Evolutionary conservation across 1,140 invertebrate genomes (phyloP), one percentile per base, ranked within the genome.

Genomic region (Potamilus streckersoni): DNA sequence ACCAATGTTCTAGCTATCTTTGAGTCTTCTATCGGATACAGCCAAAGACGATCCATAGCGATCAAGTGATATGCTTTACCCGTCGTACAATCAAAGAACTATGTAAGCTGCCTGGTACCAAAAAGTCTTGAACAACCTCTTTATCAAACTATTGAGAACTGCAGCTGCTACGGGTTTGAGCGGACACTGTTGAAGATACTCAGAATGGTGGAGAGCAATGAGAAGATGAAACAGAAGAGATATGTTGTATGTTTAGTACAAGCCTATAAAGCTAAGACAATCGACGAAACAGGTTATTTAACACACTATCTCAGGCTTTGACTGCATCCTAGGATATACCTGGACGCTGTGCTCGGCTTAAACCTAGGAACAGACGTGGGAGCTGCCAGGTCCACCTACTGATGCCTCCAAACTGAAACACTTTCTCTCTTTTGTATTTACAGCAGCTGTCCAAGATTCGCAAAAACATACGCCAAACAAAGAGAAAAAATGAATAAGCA

Each of bases 1-100:
- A 73, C 74, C 57, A 80, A 74, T 38, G 66, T 70, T n/a, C 55
- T 64, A 57, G 67, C 61, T 0, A 31, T 76, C 15, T 64, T 79
- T 27, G 27, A 31, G 2, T 31, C 27, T 31, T 31, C 27, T 31
- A 31, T 31, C 64, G 8, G 68, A 57, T 62, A 68, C 55, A 74
- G 78, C 59, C 74, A 5, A 0, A 20, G 17, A n/a, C 62, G 15
- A 20, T 72, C 11, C 74, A 79, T 60, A 60, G 69, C 27, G 78
- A 79, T 68, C 74, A 79, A 77, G 74, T 70, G 17, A 17, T 56
- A 5, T 67, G 76, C 58, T 64, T 63, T 56, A 19, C 23, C 2
- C 2, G 61, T 31, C 27, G 49, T 19, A 19, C 27, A 16, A 69
- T 69, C 13, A 11, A n/a, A 14, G 68, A 69, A 23, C 57, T 58